These are phyloP conservation scores for Caenorhabditis latens DNA, from an alignment of 1,140 invertebrate genomes.

Conservation along the genomic window DNA sequence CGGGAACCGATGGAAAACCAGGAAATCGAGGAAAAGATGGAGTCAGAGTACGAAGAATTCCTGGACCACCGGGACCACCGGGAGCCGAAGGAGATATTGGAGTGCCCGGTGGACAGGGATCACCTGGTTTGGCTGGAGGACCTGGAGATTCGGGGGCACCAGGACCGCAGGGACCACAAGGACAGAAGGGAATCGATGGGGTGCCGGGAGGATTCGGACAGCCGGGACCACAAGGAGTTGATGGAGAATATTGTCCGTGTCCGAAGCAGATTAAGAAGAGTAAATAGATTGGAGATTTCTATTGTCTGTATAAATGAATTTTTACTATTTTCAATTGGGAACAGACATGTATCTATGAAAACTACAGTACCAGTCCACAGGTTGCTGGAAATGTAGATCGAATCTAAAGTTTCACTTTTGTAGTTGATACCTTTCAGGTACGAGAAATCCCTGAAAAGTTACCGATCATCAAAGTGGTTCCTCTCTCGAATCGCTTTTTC, in stretches of 20 bases:
- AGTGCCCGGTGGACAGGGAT: background rate
- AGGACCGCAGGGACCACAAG: conserved; percentile 20
- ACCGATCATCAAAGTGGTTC: too few relatives aligned
- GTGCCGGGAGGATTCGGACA: conserved; percentile 12
- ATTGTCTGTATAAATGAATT: background rate
- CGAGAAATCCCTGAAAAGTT: too few relatives aligned
- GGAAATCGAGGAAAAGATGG: conserved; percentile 37
- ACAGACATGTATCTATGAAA: too few relatives aligned
- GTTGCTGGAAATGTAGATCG: too few relatives aligned
- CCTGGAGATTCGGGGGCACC: conserved; percentile 32
- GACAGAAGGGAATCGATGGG: conserved; percentile 11
- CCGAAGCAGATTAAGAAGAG: conserved; percentile 26
- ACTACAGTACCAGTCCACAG: too few relatives aligned
- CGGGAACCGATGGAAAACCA: conserved; percentile 18
- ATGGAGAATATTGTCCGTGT: conserved; percentile 43
- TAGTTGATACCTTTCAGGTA: too few relatives aligned
- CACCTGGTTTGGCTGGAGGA: conserved; percentile 1
- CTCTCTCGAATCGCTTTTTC: too few relatives aligned
- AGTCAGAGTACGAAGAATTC: conserved; percentile 13
- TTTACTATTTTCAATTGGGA: too few relatives aligned
- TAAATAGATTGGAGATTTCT: background rate
- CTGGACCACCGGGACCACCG: conserved; percentile 10
- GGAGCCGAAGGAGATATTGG: conserved; percentile 26
- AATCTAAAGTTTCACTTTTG: too few relatives aligned
- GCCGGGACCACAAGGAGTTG: conserved; percentile 24